Evolutionary conservation across 1,140 invertebrate species (phyloP).

Genomic region (Arctopsyche grandis): DNA sequence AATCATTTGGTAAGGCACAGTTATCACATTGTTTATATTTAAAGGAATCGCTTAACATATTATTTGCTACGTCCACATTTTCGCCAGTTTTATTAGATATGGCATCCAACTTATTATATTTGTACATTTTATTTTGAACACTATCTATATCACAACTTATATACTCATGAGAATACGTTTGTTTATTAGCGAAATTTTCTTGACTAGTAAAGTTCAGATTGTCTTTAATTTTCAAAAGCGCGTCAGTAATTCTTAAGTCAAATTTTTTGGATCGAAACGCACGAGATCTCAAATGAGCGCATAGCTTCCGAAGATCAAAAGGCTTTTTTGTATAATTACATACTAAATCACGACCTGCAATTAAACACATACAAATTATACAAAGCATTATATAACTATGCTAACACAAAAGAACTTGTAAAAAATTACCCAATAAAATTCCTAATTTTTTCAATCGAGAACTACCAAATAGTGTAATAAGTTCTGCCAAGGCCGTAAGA

Average conservation of each 20-base stretch:
- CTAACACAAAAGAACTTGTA: too few relatives aligned
- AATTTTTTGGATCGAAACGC: constrained; percentile 40
- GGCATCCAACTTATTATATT: background rate
- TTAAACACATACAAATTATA: constrained; percentile 36
- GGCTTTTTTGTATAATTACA: constrained; percentile 66
- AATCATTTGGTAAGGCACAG: constrained; percentile 38
- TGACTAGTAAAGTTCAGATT: constrained; percentile 1
- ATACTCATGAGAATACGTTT: background rate
- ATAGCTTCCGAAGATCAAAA: constrained; percentile 67
- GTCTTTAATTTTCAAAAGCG: background rate
- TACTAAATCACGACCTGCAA: constrained; percentile 65
- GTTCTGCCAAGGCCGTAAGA: constrained; percentile 82
- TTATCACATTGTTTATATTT: constrained; percentile 26
- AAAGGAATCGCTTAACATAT: too few relatives aligned
- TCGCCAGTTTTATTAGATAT: constrained; percentile 23
- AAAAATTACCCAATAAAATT: constrained; percentile 70
- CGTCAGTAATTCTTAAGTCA: background rate
- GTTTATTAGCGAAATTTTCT: background rate
- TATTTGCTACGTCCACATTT: background rate
- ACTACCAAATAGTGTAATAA: constrained; percentile 83
- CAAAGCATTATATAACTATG: background rate
- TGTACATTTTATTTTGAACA: background rate
- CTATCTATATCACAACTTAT: constrained; percentile 3
- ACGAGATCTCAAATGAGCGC: constrained; percentile 60
- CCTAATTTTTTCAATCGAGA: constrained; percentile 75